These are phyloP conservation scores for Ceratotherium simum DNA, from an alignment of 2,113 vertebrate species.

Conservation along the genomic window DNA sequence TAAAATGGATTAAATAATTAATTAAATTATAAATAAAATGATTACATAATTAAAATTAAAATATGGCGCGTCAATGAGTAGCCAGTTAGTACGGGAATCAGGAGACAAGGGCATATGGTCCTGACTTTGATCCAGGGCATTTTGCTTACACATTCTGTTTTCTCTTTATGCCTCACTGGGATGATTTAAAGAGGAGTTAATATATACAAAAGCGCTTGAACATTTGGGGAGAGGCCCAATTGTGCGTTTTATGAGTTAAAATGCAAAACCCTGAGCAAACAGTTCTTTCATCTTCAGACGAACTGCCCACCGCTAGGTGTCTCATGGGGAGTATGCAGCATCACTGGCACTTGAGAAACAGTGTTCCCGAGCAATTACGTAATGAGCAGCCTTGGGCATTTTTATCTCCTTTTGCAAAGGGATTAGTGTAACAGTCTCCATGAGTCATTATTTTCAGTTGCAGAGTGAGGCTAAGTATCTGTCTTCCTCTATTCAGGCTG, in stretches of 20 bases:
- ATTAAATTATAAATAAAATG: too few relatives aligned
- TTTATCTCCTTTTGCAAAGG: not conserved
- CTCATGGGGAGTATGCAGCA: not conserved
- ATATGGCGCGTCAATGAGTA: not conserved
- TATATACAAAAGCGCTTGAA: not conserved
- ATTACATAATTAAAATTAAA: not conserved
- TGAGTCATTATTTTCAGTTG: conserved; percentile 27
- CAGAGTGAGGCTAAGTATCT: not conserved
- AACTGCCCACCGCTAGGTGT: not conserved
- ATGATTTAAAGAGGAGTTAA: not conserved
- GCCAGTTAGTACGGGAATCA: not conserved
- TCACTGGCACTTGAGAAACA: not conserved
- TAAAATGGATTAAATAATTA: not conserved
- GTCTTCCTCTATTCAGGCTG: not conserved
- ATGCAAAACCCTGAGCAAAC: not conserved
- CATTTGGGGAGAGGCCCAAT: not conserved
- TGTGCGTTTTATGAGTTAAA: not conserved
- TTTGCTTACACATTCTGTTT: not conserved
- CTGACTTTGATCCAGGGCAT: not conserved
- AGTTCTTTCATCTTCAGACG: not conserved
- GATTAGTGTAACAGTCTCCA: not conserved
- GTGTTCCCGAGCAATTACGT: not conserved
- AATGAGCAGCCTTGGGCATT: not conserved
- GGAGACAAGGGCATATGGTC: not conserved
- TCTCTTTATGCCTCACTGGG: not conserved